Base-by-base conservation (phyloP, 2,797 vertebrate species). In the Presbytis comata region DNA sequence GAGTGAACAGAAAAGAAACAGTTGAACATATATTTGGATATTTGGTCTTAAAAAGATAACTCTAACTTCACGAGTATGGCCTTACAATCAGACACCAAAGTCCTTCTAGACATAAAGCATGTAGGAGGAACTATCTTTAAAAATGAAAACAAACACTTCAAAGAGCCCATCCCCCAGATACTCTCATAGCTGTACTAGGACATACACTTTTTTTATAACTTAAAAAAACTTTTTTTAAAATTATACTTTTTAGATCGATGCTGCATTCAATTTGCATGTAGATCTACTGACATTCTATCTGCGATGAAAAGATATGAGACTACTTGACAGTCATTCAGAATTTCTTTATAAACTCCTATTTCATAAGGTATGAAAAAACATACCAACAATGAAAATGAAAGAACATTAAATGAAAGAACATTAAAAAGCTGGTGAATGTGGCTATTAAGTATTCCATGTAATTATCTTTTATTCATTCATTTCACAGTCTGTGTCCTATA, bases 391-490 rank as follows among this genome's bases (percentile, higher is more conserved):
- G 48, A 50, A 93, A 89, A 91, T 46, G 44, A 81, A 93, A 96
- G 91, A 84, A 84, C 93, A 81, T 94, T 94, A 93, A 89, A 92
- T 46, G 48, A 81, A 93, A 96, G 91, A 84, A 84, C 93, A 81
- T 94, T 95, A 81, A 91, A 78, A 91, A 82, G 75, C 79, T 61
- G 30, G 33, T 46, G 64, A 95, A 74, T 70, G 61, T 82, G 85
- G 70, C 88, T 88, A 61, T 90, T 57, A 92, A 90, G 83, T 46
- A 75, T 33, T 78, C 48, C 67, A 86, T 21, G 3, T 64, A 95
- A 95, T 98, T 85, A 95, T 74, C 76, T 95, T 94, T 88, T 50
- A 82, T 70, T 76, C 93, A 93, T 95, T 95, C 93, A 95, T 75
- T 84, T 95, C 95, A 84, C 55, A 95, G 75, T 74, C 83, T 90